Conservation (phyloP, 92 coral and sea anemone species). For the Epizoanthus rinbou region DNA sequence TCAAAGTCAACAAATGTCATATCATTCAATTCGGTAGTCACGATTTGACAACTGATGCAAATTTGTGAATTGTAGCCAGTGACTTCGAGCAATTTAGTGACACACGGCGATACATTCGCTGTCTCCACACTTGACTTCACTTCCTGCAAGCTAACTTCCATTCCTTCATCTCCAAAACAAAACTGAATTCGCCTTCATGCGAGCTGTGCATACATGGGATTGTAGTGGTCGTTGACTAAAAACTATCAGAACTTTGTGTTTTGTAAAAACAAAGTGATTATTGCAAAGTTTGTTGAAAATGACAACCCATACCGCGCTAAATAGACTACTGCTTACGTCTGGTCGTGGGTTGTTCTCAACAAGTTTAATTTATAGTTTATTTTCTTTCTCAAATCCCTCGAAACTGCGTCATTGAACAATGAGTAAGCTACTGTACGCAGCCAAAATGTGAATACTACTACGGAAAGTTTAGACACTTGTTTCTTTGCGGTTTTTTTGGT, state of each 20-base stretch:
- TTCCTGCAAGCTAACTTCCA: constrained; percentile 1
- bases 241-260: not conserved
- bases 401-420: constrained; percentile 36
- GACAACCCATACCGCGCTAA: constrained; percentile 8
- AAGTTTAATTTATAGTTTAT: not conserved
- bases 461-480: not conserved
- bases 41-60: constrained; percentile 29
- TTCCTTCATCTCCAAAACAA: constrained; percentile 8
- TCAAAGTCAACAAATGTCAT: constrained; percentile 43
- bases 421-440: not conserved
- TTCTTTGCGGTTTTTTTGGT: constrained; percentile 47
- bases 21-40: constrained; percentile 37
- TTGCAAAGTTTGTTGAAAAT: constrained; percentile 18
- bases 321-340: not conserved
- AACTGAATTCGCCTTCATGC: not conserved
- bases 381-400: not conserved
- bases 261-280: not conserved
- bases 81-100: not conserved
- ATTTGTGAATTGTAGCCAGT: constrained; percentile 10
- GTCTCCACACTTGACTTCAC: constrained; percentile 4
- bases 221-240: not conserved
- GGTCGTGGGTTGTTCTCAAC: not conserved
- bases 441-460: constrained; percentile 43
- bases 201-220: not conserved
- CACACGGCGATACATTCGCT: not conserved